These are phyloP conservation scores for Limosa lapponica DNA, from an alignment of 2,797 vertebrate genomes.

Conservation along the genomic window DNA sequence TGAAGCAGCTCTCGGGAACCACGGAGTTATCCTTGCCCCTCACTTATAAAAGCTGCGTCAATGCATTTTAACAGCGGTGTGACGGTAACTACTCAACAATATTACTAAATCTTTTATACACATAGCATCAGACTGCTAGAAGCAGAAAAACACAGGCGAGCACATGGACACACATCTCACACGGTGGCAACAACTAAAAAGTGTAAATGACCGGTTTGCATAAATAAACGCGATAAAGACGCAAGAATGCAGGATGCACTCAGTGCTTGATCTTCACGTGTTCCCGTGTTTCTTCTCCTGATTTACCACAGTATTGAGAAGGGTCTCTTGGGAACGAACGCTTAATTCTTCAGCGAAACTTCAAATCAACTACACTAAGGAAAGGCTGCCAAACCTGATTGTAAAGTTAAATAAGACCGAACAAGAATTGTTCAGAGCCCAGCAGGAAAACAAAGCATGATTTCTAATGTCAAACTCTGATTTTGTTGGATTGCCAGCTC, in stretches of 20 bases:
- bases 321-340: not conserved
- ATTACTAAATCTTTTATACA: not conserved
- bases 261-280: not conserved
- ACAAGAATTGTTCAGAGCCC: not conserved
- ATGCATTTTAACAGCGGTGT: not conserved
- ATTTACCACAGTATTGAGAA: not conserved
- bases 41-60: not conserved
- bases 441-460: slow-evolving; percentile 21
- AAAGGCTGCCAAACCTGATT: not conserved
- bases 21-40: not conserved
- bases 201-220: not conserved
- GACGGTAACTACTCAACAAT: not conserved
- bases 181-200: not conserved
- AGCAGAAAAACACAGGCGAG: not conserved
- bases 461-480: not conserved
- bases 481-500: not conserved
- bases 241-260: not conserved
- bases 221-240: not conserved
- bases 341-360: not conserved
- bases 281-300: not conserved
- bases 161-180: not conserved
- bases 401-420: not conserved
- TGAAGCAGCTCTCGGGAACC: not conserved
- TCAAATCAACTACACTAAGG: not conserved
- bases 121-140: not conserved